A percentile compares a stretch with the other conserved stretches of the same genome.
phyloP scores from a whole-genome alignment of 2,113 vertebrate species.

The Rostratula benghalensis region DNA sequence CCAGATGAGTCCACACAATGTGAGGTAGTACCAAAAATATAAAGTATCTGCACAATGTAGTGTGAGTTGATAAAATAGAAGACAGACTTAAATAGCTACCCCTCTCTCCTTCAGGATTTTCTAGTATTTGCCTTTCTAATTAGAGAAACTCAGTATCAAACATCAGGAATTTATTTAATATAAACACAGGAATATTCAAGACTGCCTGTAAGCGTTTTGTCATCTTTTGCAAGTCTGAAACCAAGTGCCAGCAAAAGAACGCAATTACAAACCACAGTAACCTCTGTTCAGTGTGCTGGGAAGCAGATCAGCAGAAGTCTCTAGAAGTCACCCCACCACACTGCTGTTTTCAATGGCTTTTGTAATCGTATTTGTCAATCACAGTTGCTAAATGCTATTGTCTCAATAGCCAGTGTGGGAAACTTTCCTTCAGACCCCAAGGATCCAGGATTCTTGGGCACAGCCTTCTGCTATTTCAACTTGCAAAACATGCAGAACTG shows the following conservation, averaged over 20 bases:
- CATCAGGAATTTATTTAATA: background rate
- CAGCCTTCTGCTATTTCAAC: background rate
- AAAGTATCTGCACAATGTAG: background rate
- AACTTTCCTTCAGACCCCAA: background rate
- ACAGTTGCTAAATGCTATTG: background rate
- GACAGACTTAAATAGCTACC: background rate
- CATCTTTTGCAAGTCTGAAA: background rate
- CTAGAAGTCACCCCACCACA: background rate
- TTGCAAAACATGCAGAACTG: background rate
- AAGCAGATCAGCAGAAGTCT: background rate
- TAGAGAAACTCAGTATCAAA: background rate
- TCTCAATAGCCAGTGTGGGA: accelerated
- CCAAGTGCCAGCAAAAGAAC: background rate
- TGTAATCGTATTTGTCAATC: accelerated
- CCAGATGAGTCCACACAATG: accelerated
- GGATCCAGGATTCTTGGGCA: accelerated
- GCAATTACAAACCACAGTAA: accelerated
- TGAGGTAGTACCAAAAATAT: background rate
- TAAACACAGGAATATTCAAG: background rate
- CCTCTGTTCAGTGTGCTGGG: background rate
- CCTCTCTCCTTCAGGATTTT: background rate
- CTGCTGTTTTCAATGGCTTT: background rate
- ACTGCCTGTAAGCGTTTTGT: background rate
- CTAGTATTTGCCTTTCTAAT: background rate
- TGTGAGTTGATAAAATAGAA: background rate